phyloP scores from a whole-genome alignment of 2,888 invertebrate genomes.

The Apodemia hepburni region DNA sequence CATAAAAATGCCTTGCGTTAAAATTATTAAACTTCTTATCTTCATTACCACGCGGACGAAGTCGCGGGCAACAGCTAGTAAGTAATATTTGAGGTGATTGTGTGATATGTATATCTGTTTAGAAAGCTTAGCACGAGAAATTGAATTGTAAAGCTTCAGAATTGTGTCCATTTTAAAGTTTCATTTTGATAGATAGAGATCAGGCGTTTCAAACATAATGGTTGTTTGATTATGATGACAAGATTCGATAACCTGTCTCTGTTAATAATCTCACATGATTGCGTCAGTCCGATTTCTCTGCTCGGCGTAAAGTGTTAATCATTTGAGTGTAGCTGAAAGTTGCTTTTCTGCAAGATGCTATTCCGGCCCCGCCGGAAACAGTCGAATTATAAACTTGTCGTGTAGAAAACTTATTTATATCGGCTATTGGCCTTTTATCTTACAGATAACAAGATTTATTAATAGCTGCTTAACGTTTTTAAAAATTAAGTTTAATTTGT shows the following conservation, averaged over 20 bases:
- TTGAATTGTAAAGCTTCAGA: background rate
- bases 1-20: too few species aligned
- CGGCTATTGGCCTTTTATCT: conserved; percentile 8
- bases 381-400: conserved; percentile 1
- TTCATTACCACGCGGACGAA: too few species aligned
- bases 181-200: conserved; percentile 1
- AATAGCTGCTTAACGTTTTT: background rate
- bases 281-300: conserved; percentile 51
- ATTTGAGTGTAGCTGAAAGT: conserved; percentile 10
- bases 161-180: background rate
- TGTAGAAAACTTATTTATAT: conserved; percentile 3
- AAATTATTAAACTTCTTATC: too few species aligned
- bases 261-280: conserved; percentile 35
- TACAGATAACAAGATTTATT: background rate
- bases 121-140: background rate
- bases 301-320: conserved; percentile 16
- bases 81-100: too few species aligned
- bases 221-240: conserved; percentile 17
- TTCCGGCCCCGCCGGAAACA: conserved; percentile 10
- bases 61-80: too few species aligned
- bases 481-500: background rate
- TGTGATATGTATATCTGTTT: too few species aligned
- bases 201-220: conserved; percentile 11
- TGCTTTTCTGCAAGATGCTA: conserved; percentile 3
- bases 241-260: conserved; percentile 25